phyloP scores from a whole-genome alignment of 2,888 invertebrate species.

The Sinodicranocentrus sp. region DNA sequence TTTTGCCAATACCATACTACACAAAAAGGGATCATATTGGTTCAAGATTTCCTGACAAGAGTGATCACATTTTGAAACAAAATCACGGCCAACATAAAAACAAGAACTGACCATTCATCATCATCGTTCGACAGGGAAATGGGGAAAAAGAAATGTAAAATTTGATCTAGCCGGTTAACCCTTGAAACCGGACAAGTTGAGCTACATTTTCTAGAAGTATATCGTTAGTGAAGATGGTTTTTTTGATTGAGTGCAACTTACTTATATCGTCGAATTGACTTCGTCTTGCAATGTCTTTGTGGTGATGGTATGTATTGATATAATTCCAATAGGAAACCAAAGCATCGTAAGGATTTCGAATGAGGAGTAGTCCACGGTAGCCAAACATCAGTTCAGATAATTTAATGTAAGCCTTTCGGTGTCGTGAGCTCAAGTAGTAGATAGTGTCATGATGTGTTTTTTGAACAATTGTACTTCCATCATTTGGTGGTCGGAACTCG shows the following conservation, averaged over 20 bases:
- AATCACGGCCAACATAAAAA: too few species aligned
- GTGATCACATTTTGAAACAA: too few species aligned
- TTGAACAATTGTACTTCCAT: constrained; percentile 78
- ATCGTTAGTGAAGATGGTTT: too few species aligned
- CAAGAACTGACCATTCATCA: too few species aligned
- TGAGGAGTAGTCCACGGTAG: constrained; percentile 77
- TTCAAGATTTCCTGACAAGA: too few species aligned
- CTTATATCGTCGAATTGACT: constrained; percentile 43
- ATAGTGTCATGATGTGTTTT: constrained; percentile 77
- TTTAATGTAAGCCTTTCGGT: constrained; percentile 69
- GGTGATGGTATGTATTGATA: constrained; percentile 68
- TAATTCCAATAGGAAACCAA: constrained; percentile 78
- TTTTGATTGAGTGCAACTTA: background rate
- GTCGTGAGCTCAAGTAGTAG: constrained; percentile 17
- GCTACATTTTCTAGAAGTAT: too few species aligned
- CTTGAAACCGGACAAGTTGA: background rate
- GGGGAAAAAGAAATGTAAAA: constrained; percentile 12
- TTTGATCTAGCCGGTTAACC: too few species aligned
- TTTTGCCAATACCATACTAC: constrained; percentile 28
- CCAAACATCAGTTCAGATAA: constrained; percentile 74
- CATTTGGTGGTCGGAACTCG: constrained; percentile 77
- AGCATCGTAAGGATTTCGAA: constrained; percentile 78
- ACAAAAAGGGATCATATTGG: too few species aligned
- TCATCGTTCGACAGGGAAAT: too few species aligned
- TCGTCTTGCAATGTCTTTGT: constrained; percentile 48